phyloP scores from a whole-genome alignment of 2,888 invertebrate genomes.

The Euclidia mi region DNA sequence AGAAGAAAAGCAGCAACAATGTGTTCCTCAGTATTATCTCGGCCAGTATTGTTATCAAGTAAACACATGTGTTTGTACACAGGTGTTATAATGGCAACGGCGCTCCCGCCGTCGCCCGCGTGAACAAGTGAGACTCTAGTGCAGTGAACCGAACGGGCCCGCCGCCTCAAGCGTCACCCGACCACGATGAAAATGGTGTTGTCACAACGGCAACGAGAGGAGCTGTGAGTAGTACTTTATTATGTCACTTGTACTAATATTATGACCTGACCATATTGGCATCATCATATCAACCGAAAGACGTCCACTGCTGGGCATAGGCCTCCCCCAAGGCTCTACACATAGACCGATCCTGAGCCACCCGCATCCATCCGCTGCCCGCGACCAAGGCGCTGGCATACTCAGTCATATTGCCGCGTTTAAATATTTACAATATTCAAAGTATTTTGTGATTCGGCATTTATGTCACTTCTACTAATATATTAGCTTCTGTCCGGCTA shows the following conservation, averaged over 20 bases:
- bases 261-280: too few relatives aligned
- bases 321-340: too few relatives aligned
- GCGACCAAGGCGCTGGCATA: too few relatives aligned
- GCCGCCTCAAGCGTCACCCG: constrained; percentile 81
- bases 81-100: constrained; percentile 89
- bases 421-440: too few relatives aligned
- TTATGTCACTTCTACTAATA: too few relatives aligned
- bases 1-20: not conserved
- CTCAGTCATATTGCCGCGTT: too few relatives aligned
- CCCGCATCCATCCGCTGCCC: too few relatives aligned
- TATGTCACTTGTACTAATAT: constrained; percentile 4
- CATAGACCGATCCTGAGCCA: too few relatives aligned
- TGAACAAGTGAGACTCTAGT: constrained; percentile 83
- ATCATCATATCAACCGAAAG: too few relatives aligned
- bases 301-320: too few relatives aligned
- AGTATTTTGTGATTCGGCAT: too few relatives aligned
- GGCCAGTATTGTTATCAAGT: constrained; percentile 20
- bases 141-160: constrained; percentile 81
- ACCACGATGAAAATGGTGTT: constrained; percentile 99
- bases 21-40: not conserved
- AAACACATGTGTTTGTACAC: constrained; percentile 55
- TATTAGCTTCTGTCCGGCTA: too few relatives aligned
- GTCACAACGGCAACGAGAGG: constrained; percentile 99
- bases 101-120: constrained; percentile 82
- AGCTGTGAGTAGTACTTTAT: constrained; percentile 95